Conservation (phyloP, 2,113 vertebrate genomes). For the Ancistrus triradiatus region DNA sequence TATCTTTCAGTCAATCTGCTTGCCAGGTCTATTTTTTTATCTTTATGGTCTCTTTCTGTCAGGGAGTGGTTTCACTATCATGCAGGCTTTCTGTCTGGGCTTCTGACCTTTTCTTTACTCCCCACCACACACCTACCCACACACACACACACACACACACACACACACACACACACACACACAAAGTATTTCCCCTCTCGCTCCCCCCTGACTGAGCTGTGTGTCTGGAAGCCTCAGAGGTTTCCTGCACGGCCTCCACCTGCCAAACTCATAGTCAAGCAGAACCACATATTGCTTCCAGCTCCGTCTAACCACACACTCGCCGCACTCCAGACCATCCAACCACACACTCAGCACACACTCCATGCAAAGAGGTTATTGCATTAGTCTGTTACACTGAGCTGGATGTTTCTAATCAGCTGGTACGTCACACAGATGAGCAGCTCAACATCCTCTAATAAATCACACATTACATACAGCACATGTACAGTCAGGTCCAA, state of each 20-base stretch:
- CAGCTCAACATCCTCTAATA: background rate
- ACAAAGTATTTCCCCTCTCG: background rate
- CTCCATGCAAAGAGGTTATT: no score
- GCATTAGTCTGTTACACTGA: no score
- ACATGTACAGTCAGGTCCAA: no score
- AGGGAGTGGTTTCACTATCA: no score
- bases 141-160: background rate
- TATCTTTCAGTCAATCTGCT: no score
- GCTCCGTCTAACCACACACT: slow-evolving; percentile 1
- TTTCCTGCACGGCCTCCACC: slow-evolving; percentile 23
- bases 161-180: background rate
- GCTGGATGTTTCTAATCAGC: background rate
- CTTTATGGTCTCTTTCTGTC: no score
- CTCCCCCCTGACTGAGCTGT: slow-evolving; percentile 3
- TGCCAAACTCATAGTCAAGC: slow-evolving; percentile 11
- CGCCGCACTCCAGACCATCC: background rate
- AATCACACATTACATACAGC: background rate
- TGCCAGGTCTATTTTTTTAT: no score
- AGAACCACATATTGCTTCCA: slow-evolving; percentile 7
- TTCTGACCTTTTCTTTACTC: no score
- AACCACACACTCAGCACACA: background rate
- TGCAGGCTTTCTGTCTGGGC: no score
- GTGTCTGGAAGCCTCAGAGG: slow-evolving; percentile 11
- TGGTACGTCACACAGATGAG: background rate
- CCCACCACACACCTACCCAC: background rate